Evolutionary conservation across 2,113 vertebrate genomes (phyloP).

Genomic region (Crotalus helleri): DNA sequence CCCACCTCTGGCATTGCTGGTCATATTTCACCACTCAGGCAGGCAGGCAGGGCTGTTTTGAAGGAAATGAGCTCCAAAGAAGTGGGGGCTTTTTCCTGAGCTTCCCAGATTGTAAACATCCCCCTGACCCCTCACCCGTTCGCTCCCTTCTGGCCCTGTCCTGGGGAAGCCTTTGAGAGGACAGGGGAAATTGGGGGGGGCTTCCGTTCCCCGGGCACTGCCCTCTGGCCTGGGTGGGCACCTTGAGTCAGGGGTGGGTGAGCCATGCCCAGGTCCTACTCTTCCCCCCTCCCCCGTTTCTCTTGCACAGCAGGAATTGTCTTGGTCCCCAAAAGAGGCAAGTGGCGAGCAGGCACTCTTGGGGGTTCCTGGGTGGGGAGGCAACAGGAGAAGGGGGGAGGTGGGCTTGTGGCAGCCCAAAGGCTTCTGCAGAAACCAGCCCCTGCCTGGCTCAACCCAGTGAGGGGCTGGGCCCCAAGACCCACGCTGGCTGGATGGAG

Average conservation of each 20-base stretch:
- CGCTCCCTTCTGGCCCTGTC: neutral
- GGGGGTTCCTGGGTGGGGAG: neutral
- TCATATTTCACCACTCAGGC: neutral
- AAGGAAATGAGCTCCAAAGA: conserved; percentile 9
- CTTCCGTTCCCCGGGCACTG: neutral
- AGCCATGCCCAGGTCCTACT: neutral
- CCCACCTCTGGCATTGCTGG: neutral
- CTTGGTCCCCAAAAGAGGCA: neutral
- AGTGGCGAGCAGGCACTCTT: neutral
- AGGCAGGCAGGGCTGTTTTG: conserved; percentile 16
- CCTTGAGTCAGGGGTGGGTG: neutral
- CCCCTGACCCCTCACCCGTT: neutral
- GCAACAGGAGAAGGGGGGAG: neutral
- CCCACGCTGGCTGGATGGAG: neutral
- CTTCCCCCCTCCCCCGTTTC: neutral
- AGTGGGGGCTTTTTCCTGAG: neutral
- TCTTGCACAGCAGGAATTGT: neutral
- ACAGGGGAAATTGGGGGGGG: neutral
- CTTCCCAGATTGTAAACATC: conserved; percentile 17
- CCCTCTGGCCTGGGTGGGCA: neutral
- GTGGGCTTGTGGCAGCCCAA: neutral
- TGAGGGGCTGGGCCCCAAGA: neutral
- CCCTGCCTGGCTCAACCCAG: neutral
- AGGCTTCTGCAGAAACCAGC: neutral
- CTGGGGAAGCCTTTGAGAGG: neutral